Evolutionary conservation across 2,888 invertebrate genomes (phyloP).

Genomic region (Troglohyphantes excavatus): DNA sequence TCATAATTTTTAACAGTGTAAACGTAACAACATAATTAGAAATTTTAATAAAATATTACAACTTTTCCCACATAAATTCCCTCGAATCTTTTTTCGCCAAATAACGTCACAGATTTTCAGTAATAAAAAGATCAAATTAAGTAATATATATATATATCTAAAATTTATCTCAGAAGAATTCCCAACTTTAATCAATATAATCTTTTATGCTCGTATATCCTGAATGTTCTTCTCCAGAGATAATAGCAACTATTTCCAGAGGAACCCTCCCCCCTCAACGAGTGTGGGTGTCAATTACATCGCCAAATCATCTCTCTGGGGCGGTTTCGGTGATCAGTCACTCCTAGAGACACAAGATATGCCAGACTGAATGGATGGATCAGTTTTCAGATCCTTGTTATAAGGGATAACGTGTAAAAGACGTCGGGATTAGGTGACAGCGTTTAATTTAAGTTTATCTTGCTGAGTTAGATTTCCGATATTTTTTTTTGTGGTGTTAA

Average conservation of each 20-base stretch:
- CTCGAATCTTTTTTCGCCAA: too few species aligned
- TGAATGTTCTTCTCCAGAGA: conserved; percentile 20
- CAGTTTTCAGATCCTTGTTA: conserved; percentile 21
- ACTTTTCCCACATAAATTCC: too few species aligned
- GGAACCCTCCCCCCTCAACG: conserved; percentile 30
- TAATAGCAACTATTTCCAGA: conserved; percentile 47
- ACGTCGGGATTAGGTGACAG: neutral
- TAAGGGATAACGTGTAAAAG: conserved; percentile 9
- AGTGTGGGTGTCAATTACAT: conserved; percentile 73
- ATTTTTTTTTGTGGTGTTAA: too few species aligned
- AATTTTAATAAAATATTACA: too few species aligned
- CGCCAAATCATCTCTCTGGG: conserved; percentile 65
- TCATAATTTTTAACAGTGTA: too few species aligned
- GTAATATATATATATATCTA: too few species aligned
- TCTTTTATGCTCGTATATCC: too few species aligned
- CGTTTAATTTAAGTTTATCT: neutral
- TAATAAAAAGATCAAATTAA: too few species aligned
- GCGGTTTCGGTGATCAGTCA: conserved; percentile 65
- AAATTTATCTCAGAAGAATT: too few species aligned
- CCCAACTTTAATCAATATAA: too few species aligned
- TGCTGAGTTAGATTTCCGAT: neutral
- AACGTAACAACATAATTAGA: too few species aligned
- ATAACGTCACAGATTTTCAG: too few species aligned
- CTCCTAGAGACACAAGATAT: conserved; percentile 36
- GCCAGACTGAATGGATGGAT: neutral